Percentiles rank a stretch among this genome's conserved stretches.
These are phyloP conservation scores for Tetrapedia diversipes DNA, from an alignment of 2,888 invertebrate genomes.

Conservation along the genomic window DNA sequence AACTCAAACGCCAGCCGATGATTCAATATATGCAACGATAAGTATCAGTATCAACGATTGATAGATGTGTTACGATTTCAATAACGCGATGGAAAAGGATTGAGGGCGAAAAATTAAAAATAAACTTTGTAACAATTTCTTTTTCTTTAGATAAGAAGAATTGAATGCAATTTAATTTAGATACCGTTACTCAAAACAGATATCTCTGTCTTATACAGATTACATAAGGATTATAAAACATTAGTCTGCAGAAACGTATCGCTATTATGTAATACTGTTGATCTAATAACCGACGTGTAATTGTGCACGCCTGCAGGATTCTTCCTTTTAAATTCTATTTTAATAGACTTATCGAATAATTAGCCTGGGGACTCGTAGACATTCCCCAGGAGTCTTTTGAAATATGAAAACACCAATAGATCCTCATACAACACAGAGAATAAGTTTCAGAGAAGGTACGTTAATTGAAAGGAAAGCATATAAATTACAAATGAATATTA, in stretches of 20 bases:
- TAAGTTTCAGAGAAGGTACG: too few relatives aligned
- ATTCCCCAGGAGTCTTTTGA: too few relatives aligned
- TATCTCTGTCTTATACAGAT: neutral
- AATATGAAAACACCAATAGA: too few relatives aligned
- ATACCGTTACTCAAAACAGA: neutral
- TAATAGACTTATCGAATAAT: neutral
- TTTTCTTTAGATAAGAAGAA: too few relatives aligned
- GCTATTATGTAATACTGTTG: neutral
- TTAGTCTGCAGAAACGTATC: neutral
- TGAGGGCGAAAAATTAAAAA: neutral
- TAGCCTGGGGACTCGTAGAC: neutral
- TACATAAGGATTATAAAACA: conserved; percentile 6
- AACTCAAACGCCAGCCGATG: conserved; percentile 45
- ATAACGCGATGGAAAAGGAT: neutral
- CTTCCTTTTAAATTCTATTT: neutral
- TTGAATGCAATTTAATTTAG: too few relatives aligned
- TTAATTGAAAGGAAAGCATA: too few relatives aligned
- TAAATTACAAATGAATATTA: too few relatives aligned
- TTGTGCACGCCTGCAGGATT: conserved; percentile 10
- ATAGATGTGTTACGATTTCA: neutral
- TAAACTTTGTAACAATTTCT: too few relatives aligned
- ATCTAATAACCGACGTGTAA: neutral
- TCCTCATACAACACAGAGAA: too few relatives aligned
- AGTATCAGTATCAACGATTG: conserved; percentile 16
- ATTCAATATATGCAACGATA: conserved; percentile 33